phyloP scores from a whole-genome alignment of 2,888 invertebrate species.

The Maniola hyperantus region DNA sequence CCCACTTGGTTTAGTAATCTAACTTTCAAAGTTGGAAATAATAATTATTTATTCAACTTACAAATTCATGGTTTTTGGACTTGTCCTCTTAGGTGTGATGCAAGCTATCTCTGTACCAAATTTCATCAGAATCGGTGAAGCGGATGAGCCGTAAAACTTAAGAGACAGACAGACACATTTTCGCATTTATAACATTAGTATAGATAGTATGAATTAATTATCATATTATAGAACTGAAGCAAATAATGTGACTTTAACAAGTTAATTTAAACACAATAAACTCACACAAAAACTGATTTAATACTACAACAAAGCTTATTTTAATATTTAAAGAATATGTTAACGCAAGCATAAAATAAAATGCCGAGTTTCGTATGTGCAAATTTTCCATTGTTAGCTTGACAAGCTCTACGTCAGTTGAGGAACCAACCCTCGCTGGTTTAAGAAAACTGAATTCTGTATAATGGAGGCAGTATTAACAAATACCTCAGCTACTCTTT shows the following conservation, averaged over 20 bases:
- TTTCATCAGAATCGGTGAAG: too few species aligned
- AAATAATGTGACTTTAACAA: slow-evolving; percentile 10
- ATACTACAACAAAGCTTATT: slow-evolving; percentile 24
- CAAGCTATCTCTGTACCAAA: too few species aligned
- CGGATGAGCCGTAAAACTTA: too few species aligned
- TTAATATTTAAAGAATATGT: slow-evolving; percentile 28
- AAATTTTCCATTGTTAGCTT: slow-evolving; percentile 38
- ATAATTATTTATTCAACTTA: too few species aligned
- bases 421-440: slow-evolving; percentile 24
- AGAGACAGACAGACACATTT: too few species aligned
- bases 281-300: slow-evolving; percentile 22
- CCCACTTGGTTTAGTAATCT: too few species aligned
- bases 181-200: too few species aligned
- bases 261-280: slow-evolving; percentile 20
- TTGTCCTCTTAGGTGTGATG: too few species aligned
- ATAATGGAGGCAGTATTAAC: slow-evolving; percentile 75
- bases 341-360: slow-evolving; percentile 35
- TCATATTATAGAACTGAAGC: neutral
- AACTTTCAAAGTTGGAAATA: too few species aligned
- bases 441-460: slow-evolving; percentile 54
- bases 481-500: slow-evolving; percentile 72
- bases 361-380: slow-evolving; percentile 35
- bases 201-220: neutral
- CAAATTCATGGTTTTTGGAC: too few species aligned
- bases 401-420: slow-evolving; percentile 35